Conservation (phyloP, 2,888 invertebrate genomes). For the Perizoma affinitatum region DNA sequence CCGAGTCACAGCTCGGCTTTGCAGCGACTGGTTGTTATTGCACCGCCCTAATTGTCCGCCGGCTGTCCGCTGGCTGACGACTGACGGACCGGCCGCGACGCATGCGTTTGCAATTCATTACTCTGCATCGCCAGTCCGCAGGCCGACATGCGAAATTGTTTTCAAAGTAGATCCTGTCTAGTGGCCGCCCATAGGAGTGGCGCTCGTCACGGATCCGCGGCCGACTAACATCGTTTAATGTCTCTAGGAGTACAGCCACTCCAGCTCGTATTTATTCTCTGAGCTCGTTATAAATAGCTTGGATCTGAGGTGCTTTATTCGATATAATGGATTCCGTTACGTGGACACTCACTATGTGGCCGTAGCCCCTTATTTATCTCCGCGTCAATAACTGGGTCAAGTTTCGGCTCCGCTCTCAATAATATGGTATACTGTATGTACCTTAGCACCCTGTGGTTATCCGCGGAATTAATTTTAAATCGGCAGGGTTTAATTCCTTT, state of each 20-base stretch:
- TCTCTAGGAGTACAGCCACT: conserved; percentile 43
- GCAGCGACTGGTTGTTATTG: conserved; percentile 72
- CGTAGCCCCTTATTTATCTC: conserved; percentile 51
- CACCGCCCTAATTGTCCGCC: conserved; percentile 76
- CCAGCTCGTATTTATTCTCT: conserved; percentile 44
- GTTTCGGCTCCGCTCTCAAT: conserved; percentile 52
- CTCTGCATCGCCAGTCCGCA: conserved; percentile 45
- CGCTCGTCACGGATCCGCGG: conserved; percentile 58
- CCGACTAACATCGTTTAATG: conserved; percentile 65
- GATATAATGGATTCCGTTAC: conserved; percentile 55
- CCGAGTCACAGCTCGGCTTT: conserved; percentile 55
- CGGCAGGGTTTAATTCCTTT: conserved; percentile 56
- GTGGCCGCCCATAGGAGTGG: conserved; percentile 57
- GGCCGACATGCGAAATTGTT: conserved; percentile 72
- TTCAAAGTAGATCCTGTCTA: conserved; percentile 73
- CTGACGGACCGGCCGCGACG: conserved; percentile 60
- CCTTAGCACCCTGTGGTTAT: conserved; percentile 57
- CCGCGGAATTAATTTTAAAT: conserved; percentile 49
- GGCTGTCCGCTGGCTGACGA: conserved; percentile 63
- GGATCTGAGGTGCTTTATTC: conserved; percentile 43
- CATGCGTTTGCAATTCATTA: conserved; percentile 76
- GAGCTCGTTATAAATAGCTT: conserved; percentile 42
- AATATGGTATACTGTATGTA: conserved; percentile 53
- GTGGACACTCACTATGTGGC: conserved; percentile 45
- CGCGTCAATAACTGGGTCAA: conserved; percentile 60